phyloP scores from a whole-genome alignment of 2,888 invertebrate species.

The Mechanitis mazaeus region DNA sequence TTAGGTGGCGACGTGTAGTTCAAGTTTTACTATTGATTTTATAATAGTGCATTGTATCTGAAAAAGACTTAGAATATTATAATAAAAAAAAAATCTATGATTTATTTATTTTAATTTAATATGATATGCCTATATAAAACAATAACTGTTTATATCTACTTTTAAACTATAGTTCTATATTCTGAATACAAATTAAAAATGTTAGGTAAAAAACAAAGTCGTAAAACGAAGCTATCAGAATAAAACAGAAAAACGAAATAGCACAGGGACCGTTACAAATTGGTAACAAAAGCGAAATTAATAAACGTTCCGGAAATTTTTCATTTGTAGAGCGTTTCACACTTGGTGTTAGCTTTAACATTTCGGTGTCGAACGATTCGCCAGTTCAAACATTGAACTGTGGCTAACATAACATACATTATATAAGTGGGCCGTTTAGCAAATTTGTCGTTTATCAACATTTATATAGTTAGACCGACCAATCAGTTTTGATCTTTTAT shows the following conservation, averaged over 20 bases:
- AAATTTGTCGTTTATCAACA: constrained; percentile 24
- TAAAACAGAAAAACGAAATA: constrained; percentile 34
- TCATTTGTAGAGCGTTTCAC: constrained; percentile 69
- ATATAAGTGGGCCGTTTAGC: constrained; percentile 26
- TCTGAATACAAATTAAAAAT: not conserved
- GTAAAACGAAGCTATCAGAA: constrained; percentile 18
- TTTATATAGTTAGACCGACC: constrained; percentile 1
- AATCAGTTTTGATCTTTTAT: not conserved
- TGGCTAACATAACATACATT: constrained; percentile 26
- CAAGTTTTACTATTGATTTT: constrained; percentile 9
- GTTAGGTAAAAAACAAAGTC: constrained; percentile 5
- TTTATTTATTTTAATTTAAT: too few relatives aligned
- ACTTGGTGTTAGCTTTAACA: constrained; percentile 59
- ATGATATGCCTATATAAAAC: too few relatives aligned
- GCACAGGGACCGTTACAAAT: constrained; percentile 50
- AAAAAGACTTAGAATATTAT: not conserved
- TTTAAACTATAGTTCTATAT: not conserved
- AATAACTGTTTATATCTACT: not conserved
- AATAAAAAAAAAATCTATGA: too few relatives aligned
- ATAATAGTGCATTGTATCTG: not conserved
- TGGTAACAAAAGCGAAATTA: constrained; percentile 60
- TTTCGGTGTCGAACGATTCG: constrained; percentile 44
- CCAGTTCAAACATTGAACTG: constrained; percentile 44
- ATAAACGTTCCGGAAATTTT: constrained; percentile 64
- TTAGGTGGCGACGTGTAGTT: constrained; percentile 51